Evolutionary conservation across 1,140 invertebrate species (phyloP), one percentile per base, ranked within the genome.

Genomic region (Notospermus geniculatus): DNA sequence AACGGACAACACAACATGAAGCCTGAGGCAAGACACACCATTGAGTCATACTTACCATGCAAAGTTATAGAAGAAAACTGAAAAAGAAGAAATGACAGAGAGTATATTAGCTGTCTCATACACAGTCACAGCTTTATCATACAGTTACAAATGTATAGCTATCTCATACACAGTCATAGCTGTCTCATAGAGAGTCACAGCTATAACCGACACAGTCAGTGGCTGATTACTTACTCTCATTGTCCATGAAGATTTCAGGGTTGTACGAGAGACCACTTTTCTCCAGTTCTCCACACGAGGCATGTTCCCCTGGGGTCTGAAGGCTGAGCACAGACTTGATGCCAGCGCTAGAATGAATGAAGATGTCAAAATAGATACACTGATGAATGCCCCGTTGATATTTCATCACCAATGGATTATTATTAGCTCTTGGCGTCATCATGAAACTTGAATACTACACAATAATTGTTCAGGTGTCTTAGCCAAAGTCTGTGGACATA

Each of bases 261-360:
- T 89, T 86, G 71, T 92, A 92, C 1, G 89, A 87, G 79, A 91
- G 91, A 1, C 89, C 90, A 53, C 85, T 87, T 23, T 80, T 78
- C 62, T 91, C 87, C 22, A 92, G 82, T 28, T 71, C 59, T 1
- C 91, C 91, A 76, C 92, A 94, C 68, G 86, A 88, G 1, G 87
- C 85, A 79, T 94, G 92, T 72, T 94, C 92, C n/a, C 89, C 90
- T 0, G 88, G 85, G 60, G 85, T 87, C 84, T 94, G 91, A 19
- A 94, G 81, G 80, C 93, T 93, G 68, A 93, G 88, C 65, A 93
- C 87, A 1, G 90, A 89, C 65, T 88, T 88, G 66, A 93, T 91
- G 25, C 87, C 89, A 81, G 87, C 85, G 69, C 90, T 91, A 75
- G 54, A 81, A 80, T 43, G 56, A 59, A 13, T 23, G n/a, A 43